phyloP scores from a whole-genome alignment of 2,113 vertebrate genomes.

The Epinephelus moara region DNA sequence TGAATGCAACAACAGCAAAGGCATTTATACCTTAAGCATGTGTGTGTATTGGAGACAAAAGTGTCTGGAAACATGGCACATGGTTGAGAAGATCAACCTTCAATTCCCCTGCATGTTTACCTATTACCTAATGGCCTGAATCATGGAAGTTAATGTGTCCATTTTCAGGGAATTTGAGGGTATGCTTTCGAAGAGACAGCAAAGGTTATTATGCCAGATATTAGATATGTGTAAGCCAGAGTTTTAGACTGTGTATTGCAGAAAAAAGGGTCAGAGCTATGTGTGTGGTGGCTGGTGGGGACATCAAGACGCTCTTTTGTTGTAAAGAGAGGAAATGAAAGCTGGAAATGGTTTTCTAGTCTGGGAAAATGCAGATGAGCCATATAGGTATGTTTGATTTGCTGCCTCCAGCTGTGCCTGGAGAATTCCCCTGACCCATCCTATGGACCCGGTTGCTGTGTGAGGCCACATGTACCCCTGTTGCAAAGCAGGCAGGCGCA shows the following conservation, averaged over 20 bases:
- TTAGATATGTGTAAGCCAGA: not conserved
- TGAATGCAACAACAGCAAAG: constrained; percentile 28
- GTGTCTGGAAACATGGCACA: constrained; percentile 45
- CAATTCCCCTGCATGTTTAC: constrained; percentile 23
- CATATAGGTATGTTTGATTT: constrained; percentile 77
- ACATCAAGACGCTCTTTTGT: constrained; percentile 48
- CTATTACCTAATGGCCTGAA: constrained; percentile 9
- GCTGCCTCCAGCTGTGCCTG: constrained; percentile 85
- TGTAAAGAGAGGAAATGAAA: constrained; percentile 70
- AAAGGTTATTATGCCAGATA: constrained; percentile 4
- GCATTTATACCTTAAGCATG: constrained; percentile 41
- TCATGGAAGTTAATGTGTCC: not conserved
- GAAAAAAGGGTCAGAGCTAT: constrained; percentile 36
- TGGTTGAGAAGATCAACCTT: constrained; percentile 47
- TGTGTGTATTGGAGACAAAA: constrained; percentile 60
- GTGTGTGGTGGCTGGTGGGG: constrained; percentile 56
- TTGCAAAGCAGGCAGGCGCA: constrained; percentile 79
- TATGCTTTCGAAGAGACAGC: not conserved
- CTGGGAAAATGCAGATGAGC: constrained; percentile 82
- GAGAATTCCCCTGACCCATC: constrained; percentile 79
- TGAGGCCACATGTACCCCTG: constrained; percentile 78
- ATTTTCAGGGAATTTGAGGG: not conserved
- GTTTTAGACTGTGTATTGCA: constrained; percentile 41
- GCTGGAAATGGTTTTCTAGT: constrained; percentile 57
- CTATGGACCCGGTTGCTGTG: constrained; percentile 69